Evolutionary conservation across 2,113 vertebrate genomes (phyloP).

Genomic region (Hypanus sabinus): DNA sequence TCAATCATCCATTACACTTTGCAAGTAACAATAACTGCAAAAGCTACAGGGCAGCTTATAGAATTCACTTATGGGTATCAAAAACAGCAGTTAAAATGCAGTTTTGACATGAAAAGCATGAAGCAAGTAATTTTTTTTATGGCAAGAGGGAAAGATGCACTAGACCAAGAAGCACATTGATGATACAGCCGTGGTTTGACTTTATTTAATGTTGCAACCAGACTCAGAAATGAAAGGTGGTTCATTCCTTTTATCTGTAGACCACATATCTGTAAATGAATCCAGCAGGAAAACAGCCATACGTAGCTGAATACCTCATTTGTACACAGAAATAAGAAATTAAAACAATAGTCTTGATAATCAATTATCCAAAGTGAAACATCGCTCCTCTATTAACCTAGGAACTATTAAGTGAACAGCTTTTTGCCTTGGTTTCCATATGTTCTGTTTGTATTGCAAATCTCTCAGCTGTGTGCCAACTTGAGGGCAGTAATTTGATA

Average conservation of each 20-base stretch:
- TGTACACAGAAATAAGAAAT: neutral
- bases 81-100: slow-evolving; percentile 93
- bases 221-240: slow-evolving; percentile 2
- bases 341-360: neutral
- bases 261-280: neutral
- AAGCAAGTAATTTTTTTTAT: slow-evolving; percentile 81
- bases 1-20: slow-evolving; percentile 83
- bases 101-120: slow-evolving; percentile 89
- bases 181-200: slow-evolving; percentile 22
- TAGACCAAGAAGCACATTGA: slow-evolving; percentile 26
- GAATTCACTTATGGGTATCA: slow-evolving; percentile 97
- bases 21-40: slow-evolving; percentile 90
- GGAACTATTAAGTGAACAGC: neutral
- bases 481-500: neutral
- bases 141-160: slow-evolving; percentile 62
- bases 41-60: slow-evolving; percentile 79
- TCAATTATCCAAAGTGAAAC: neutral
- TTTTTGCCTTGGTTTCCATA: neutral
- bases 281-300: neutral
- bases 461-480: neutral
- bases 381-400: neutral
- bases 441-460: slow-evolving; percentile 4
- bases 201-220: slow-evolving; percentile 34
- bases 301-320: neutral
- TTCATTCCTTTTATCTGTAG: slow-evolving; percentile 4